Percentiles rank a stretch among this genome's conserved stretches.
These are phyloP conservation scores for Asbolus verrucosus DNA, from an alignment of 1,140 invertebrate genomes.

Conservation along the genomic window DNA sequence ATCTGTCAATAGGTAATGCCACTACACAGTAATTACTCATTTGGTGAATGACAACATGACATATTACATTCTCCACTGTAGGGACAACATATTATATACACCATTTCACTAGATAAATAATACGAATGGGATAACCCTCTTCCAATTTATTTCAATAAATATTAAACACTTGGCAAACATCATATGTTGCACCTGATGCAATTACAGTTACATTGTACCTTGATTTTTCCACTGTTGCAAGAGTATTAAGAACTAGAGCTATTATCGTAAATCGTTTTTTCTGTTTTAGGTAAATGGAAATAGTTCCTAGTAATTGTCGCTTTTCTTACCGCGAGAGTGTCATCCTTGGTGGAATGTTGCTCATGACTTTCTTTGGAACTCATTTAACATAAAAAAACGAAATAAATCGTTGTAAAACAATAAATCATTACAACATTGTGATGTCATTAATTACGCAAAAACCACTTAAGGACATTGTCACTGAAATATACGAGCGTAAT, in stretches of 20 bases:
- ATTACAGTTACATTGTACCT: too few relatives aligned
- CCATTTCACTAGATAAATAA: constrained; percentile 53
- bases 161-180: constrained; percentile 21
- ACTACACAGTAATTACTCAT: constrained; percentile 58
- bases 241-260: too few relatives aligned
- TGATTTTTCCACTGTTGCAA: too few relatives aligned
- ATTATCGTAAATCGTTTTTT: too few relatives aligned
- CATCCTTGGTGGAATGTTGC: too few relatives aligned
- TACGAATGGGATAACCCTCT: constrained; percentile 50
- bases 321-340: too few relatives aligned
- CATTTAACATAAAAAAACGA: too few relatives aligned
- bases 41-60: constrained; percentile 58
- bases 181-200: constrained; percentile 5
- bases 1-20: constrained; percentile 59
- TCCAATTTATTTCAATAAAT: constrained; percentile 31
- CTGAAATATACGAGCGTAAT: constrained; percentile 27
- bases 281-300: too few relatives aligned
- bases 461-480: constrained; percentile 21
- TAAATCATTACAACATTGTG: background rate
- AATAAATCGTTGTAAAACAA: too few relatives aligned
- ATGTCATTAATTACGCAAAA: constrained; percentile 28
- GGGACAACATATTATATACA: constrained; percentile 52
- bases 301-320: too few relatives aligned
- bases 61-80: constrained; percentile 53
- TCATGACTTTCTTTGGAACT: too few relatives aligned